Evolutionary conservation across 2,113 vertebrate genomes (phyloP), one percentile per base, ranked within the genome.

Genomic region (Hiodon alosoides): DNA sequence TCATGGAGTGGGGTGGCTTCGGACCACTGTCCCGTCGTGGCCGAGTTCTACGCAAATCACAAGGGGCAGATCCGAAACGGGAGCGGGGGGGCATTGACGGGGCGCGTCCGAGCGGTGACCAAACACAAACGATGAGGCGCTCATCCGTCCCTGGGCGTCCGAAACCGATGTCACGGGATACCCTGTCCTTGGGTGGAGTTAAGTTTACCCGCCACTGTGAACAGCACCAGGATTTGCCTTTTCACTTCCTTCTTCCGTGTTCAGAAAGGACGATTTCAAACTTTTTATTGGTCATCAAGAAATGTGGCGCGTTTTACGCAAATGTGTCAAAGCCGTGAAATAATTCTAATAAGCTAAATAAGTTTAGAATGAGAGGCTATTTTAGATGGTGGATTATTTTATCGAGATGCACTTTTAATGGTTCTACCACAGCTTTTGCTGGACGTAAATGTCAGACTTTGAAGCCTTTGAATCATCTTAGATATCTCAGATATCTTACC

Each of bases 1-100:
- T 96, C 96, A 0, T 98, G 97, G 97, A 96, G 97, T 0, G 96
- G 97, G 0, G 95, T 98, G 64, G 96, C 94, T 0, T 98, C 96
- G 0, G 92, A 95, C 3, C 95, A 98, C 78, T 98, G 97, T 77
- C 96, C 97, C 0, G 89, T 98, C 73, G 85, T 97, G 0, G 95
- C 93, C 0, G 96, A 98, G 68, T 91, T 98, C 64, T 97, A 93
- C 64, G 66, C 78, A 0, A 92, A 95, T 77, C 88, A 81, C 72
- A 95, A 95, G 84, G 94, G 95, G 60, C 77, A 76, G 7, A 78
- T 88, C 0, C 87, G 86, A 67, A 90, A 90, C 0, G 85, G 93
- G 66, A 90, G 82, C 0, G 87, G 92, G 0, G 86, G 94, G 81
- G 85, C 83, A 0, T 84, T 76, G 77, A 83, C 94, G 70, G 95